Evolutionary conservation across 2,888 invertebrate species (phyloP).

Genomic region (Drosophila acutilabella): DNA sequence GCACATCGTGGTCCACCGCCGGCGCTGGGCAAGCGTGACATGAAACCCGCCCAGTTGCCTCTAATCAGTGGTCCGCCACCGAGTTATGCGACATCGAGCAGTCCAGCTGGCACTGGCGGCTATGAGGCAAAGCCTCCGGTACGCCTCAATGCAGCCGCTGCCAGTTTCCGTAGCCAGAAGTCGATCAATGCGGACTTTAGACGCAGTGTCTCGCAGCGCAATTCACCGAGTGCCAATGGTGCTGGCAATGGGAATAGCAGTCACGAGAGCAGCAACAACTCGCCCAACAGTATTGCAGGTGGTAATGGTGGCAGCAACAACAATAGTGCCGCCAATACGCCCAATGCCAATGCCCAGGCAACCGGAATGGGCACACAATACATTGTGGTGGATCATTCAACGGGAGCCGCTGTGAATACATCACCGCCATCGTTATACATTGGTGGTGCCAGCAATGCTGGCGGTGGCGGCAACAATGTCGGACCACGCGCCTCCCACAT

Average conservation of each 20-base stretch:
- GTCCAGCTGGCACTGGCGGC: slow-evolving; percentile 42
- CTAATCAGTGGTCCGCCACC: slow-evolving; percentile 79
- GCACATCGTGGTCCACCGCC: slow-evolving; percentile 74
- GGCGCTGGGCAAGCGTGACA: slow-evolving; percentile 72
- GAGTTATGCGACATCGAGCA: slow-evolving; percentile 47
- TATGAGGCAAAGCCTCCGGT: slow-evolving; percentile 77
- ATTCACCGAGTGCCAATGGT: slow-evolving; percentile 84
- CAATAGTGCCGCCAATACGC: slow-evolving; percentile 67
- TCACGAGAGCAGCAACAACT: slow-evolving; percentile 85
- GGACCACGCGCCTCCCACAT: slow-evolving; percentile 80
- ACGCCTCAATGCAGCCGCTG: slow-evolving; percentile 79
- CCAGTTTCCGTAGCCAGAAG: slow-evolving; percentile 82
- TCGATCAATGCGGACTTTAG: slow-evolving; percentile 82
- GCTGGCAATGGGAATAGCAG: slow-evolving; percentile 70
- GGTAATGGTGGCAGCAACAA: slow-evolving; percentile 52
- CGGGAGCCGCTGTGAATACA: slow-evolving; percentile 61
- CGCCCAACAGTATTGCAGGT: slow-evolving; percentile 83
- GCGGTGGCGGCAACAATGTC: slow-evolving; percentile 40
- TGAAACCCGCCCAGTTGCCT: slow-evolving; percentile 76
- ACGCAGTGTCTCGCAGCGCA: slow-evolving; percentile 84
- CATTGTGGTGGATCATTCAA: slow-evolving; percentile 70
- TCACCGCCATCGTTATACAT: slow-evolving; percentile 81
- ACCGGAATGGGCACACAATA: slow-evolving; percentile 65
- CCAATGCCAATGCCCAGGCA: slow-evolving; percentile 65
- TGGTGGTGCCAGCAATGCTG: slow-evolving; percentile 72